Percentiles rank a stretch among this genome's conserved stretches.
Evolutionary conservation across 2,888 invertebrate species (phyloP).

Genomic region (Serripes groenlandicus): DNA sequence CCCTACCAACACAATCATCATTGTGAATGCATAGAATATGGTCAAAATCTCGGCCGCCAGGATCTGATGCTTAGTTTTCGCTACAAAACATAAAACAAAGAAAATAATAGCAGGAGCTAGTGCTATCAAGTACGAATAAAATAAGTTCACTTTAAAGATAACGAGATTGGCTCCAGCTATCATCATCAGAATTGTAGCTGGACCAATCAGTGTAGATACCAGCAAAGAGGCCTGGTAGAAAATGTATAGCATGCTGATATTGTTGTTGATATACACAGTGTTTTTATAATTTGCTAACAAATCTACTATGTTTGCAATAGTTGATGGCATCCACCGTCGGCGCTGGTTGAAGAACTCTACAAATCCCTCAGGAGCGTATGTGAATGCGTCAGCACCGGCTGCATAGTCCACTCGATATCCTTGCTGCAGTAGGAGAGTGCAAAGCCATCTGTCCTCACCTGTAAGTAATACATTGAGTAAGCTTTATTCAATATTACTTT

Average conservation of each 20-base stretch:
- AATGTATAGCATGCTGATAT: slow-evolving; percentile 90
- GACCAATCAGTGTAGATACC: slow-evolving; percentile 96
- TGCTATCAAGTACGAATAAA: slow-evolving; percentile 78
- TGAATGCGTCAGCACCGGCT: slow-evolving; percentile 81
- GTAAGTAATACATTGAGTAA: too few relatives aligned
- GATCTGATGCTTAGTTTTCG: slow-evolving; percentile 77
- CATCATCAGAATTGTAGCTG: slow-evolving; percentile 85
- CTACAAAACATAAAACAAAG: slow-evolving; percentile 78
- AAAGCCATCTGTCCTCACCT: slow-evolving; percentile 85
- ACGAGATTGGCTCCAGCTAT: slow-evolving; percentile 82
- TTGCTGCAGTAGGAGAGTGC: slow-evolving; percentile 80
- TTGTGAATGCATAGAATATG: slow-evolving; percentile 80
- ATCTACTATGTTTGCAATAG: slow-evolving; percentile 82
- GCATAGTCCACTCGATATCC: slow-evolving; percentile 83
- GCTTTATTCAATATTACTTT: too few relatives aligned
- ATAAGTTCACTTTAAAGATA: slow-evolving; percentile 76
- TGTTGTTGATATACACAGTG: slow-evolving; percentile 98
- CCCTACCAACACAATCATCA: slow-evolving; percentile 84
- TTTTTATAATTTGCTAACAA: slow-evolving; percentile 92
- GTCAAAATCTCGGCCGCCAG: slow-evolving; percentile 81
- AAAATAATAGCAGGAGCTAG: slow-evolving; percentile 77
- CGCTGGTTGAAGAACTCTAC: slow-evolving; percentile 83
- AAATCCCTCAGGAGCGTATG: slow-evolving; percentile 81
- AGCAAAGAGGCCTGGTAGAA: slow-evolving; percentile 89
- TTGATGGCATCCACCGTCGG: slow-evolving; percentile 82